These are phyloP conservation scores for Spinibarbus caldwelli DNA, from an alignment of 2,797 vertebrate genomes.

Conservation along the genomic window DNA sequence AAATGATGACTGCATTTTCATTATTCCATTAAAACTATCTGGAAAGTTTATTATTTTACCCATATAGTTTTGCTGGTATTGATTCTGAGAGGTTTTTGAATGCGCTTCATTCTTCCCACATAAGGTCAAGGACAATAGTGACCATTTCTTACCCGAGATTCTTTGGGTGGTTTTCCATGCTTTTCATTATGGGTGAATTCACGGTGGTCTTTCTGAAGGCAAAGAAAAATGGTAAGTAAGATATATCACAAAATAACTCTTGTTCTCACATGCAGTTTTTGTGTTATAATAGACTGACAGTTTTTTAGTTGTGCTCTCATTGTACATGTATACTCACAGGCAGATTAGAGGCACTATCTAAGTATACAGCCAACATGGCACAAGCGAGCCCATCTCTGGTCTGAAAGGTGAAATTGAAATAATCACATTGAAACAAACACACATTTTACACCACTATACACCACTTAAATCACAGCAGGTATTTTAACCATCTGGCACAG, in stretches of 20 bases:
- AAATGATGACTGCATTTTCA: not conserved
- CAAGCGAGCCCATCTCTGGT: constrained; percentile 79
- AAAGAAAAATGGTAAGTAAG: constrained; percentile 43
- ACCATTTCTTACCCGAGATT: constrained; percentile 79
- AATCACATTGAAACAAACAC: not conserved
- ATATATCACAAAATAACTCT: not conserved
- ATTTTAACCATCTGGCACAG: not conserved
- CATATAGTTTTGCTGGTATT: not conserved
- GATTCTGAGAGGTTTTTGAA: not conserved
- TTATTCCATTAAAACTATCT: not conserved
- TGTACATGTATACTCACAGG: constrained; percentile 82
- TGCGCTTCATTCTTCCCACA: not conserved
- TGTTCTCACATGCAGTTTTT: not conserved
- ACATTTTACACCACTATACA: not conserved
- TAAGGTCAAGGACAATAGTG: not conserved
- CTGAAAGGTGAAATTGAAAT: constrained; percentile 68
- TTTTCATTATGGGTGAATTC: constrained; percentile 86
- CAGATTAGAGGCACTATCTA: constrained; percentile 89
- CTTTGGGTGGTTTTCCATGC: constrained; percentile 77
- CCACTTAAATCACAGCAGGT: not conserved
- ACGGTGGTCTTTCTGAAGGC: constrained; percentile 84
- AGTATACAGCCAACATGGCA: constrained; percentile 91
- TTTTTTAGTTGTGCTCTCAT: not conserved
- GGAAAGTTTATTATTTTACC: not conserved
- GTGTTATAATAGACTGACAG: not conserved